Evolutionary conservation across 2,888 invertebrate genomes (phyloP), one percentile per base, ranked within the genome.

Genomic region (Chymomyza caudatula): DNA sequence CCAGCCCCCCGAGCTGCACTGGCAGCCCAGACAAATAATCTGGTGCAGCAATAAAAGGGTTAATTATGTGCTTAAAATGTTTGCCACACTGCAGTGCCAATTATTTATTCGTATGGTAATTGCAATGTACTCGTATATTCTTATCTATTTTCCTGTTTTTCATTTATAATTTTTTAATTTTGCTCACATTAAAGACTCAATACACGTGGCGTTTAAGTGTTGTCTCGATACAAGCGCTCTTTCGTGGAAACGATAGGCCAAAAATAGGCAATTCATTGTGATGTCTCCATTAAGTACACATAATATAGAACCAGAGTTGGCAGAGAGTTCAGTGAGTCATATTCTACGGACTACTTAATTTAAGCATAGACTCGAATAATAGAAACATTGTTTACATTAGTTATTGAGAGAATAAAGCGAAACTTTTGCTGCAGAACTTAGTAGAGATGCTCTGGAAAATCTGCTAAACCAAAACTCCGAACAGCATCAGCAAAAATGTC

Each of bases 41-140:
- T 79, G 78, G 73, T 74, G 63, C 74, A 78, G 73, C 64, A 19
- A 59, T n/a, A 74, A 71, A 77, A 83, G 87, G 78, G 82, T 81
- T 86, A 87, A 87, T 87, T 88, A 86, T 86, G 86, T 83, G 84
- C 76, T 81, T 85, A 79, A 85, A 85, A 81, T 80, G 80, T 83
- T 74, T 83, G 80, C 80, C 80, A 85, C 76, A 84, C 76, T 76
- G 81, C 78, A 84, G 81, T 78, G 80, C 77, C 81, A 78, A 81
- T 83, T 83, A 85, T 81, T 81, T 85, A 85, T 51, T 51, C 25
- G 25, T 4, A 4, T 25, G 25, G 4, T 25, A 25, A 25, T 25
- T 25, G 25, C 25, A 25, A 25, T 25, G 25, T 25, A 25, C 25
- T n/a, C n/a, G n/a, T 76, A 82, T 80, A 83, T 85, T 85, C 80